phyloP scores from a whole-genome alignment of 2,888 invertebrate genomes.

The Cacoxenus indagator region DNA sequence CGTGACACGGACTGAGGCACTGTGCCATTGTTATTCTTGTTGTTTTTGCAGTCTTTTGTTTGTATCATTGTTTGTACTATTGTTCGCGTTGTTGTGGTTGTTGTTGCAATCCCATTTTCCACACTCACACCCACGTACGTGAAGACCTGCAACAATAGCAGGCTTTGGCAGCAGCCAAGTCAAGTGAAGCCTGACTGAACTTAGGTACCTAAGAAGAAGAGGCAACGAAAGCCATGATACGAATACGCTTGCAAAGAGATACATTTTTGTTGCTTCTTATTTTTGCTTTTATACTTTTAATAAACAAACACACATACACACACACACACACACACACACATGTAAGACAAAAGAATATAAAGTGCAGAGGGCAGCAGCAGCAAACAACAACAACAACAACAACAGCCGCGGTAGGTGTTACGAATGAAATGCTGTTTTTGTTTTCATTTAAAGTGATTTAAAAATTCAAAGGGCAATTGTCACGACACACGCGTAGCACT shows the following conservation, averaged over 20 bases:
- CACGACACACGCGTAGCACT: conserved; percentile 34
- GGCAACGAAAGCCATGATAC: background rate
- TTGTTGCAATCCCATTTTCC: conserved; percentile 19
- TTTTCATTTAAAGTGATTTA: conserved; percentile 62
- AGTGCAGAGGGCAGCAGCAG: conserved; percentile 48
- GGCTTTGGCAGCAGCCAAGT: background rate
- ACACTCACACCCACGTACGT: no score
- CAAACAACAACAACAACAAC: conserved; percentile 49
- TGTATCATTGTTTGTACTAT: conserved; percentile 16
- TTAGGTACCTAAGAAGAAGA: background rate
- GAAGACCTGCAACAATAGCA: background rate
- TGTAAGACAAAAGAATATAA: background rate
- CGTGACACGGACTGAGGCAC: background rate
- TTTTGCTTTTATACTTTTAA: background rate
- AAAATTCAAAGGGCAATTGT: conserved; percentile 63
- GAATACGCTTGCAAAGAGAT: background rate
- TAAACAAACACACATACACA: conserved; percentile 25
- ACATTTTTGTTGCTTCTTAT: background rate
- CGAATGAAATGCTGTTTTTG: conserved; percentile 45
- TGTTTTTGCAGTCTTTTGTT: conserved; percentile 26
- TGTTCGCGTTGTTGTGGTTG: conserved; percentile 12
- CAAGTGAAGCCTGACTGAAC: background rate
- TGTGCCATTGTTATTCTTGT: conserved; percentile 23
- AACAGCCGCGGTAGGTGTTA: background rate
- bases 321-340: conserved; percentile 48